Base-by-base conservation (phyloP, 2,113 vertebrate species). In the Rattus norvegicus region DNA sequence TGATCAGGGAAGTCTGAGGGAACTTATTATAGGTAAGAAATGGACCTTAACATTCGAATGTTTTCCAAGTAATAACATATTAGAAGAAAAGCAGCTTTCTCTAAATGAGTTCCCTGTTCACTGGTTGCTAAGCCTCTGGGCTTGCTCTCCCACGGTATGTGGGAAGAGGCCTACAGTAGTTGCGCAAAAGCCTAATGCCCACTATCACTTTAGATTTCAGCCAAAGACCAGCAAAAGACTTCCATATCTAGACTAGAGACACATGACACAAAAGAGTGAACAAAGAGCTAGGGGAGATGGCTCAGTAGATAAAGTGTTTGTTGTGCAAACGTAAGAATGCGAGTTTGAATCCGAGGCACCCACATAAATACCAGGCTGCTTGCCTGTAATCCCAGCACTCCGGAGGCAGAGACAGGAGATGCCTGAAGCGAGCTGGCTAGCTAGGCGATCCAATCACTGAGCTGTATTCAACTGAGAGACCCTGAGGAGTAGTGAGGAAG, bases 31-130 rank as follows among this genome's bases (percentile, higher is more conserved):
- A 65, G 63, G 63, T 65, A 65, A 65, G 26, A 65, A 65, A 30
- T 65, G 63, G 63, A 65, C 24, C 63, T 65, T 28, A 65, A 65
- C 63, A 65, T 65, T 28, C 12, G 63, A 65, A 7, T 65, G 10
- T 90, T 95, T 95, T 85, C 52, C 65, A 61, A 92, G 43, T n/a
- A 76, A 88, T 11, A 93, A n/a, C 20, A 39, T 63, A 39, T n/a
- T 4, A 77, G 70, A 52, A 92, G 95, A 59, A n/a, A 39, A 65
- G 63, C 8, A 17, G 2, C 81, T 14, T 33, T 33, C 33, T 67
- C n/a, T 30, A 69, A 0, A 20, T 4, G 36, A 61, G 49, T 17
- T 30, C 6, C 0, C 0, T 47, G 63, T 91, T 56, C 28, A 56
- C 73, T 43, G 49, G 90, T 39, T 49, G 17, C 39, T 0, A 26